Conservation (phyloP, 2,113 vertebrate genomes). For the Origma solitaria region DNA sequence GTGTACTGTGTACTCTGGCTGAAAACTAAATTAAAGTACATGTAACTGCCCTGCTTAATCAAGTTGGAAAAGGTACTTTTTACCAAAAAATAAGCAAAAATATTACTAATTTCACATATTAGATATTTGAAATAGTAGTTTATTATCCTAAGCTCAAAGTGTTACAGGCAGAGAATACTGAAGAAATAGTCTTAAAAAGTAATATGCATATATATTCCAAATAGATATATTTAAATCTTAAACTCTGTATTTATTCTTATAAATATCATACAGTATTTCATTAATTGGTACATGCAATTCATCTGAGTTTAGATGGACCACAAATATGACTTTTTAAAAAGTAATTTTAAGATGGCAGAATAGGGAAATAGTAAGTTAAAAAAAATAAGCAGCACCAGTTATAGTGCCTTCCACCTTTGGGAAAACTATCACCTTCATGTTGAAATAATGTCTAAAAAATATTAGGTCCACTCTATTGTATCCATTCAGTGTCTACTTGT, state of each 20-base stretch:
- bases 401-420: conserved; percentile 43
- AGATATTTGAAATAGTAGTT: not conserved
- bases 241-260: not conserved
- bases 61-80: not conserved
- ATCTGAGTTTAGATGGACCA: conserved; percentile 25
- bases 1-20: not conserved
- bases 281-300: not conserved
- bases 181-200: not conserved
- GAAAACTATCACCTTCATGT: conserved; percentile 17
- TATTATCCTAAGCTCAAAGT: not conserved
- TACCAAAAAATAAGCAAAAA: not conserved
- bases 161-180: not conserved
- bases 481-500: not conserved
- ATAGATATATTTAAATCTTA: not conserved
- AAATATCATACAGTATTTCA: not conserved
- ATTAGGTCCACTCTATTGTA: conserved; percentile 1
- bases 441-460: conserved; percentile 37
- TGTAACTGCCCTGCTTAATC: not conserved
- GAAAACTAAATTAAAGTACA: not conserved
- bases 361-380: not conserved
- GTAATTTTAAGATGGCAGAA: conserved; percentile 18
- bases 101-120: not conserved
- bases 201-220: not conserved
- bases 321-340: conserved; percentile 5
- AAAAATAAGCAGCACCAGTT: conserved; percentile 49